Base-by-base conservation (phyloP, 2,113 vertebrate species). In the Poeciliopsis occidentalis region DNA sequence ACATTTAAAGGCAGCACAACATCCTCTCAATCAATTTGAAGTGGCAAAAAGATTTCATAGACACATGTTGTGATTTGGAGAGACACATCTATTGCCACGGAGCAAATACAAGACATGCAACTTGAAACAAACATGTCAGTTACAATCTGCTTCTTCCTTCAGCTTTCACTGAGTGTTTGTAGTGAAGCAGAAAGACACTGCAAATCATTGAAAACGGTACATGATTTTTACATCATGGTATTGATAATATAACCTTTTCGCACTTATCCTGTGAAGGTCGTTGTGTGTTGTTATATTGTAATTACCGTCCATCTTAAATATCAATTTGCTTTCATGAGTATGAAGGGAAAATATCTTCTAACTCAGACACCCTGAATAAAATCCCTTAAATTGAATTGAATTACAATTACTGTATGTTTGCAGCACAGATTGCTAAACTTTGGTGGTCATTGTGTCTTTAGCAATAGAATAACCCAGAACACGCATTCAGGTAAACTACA, bases 81-180 rank as follows among this genome's bases (percentile, higher is more conserved):
- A 41, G 39, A 41, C 39, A 15, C 39, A 41, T 47, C 44, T 47
- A 47, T 19, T 47, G 44, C 17, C 44, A 47, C 17, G 5, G 44
- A 47, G 44, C 15, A 47, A 47, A 47, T 47, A 47, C 13, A 47
- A 19, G 44, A 19, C 44, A 47, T 47, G 44, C 44, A 47, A 47
- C 44, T 47, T 47, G 44, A 47, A 47, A 47, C 17, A 1, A 47
- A 47, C 44, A 47, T 47, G 44, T 83, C 85, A 84, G 60, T 51
- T 4, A 0, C 74, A 84, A 80, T 88, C 69, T 84, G 60, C 75
- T 61, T 87, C 83, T 84, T 65, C 22, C 32, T 67, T 1, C 13
- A 34, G 34, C 67, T 82, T 70, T 27, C 7, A 32, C n/a, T 68
- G 65, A 37, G 60, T 63, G 62, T 84, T 67, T 60, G 11, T 32